Percentiles rank a stretch among this genome's conserved stretches.
Conservation (phyloP, 2,888 invertebrate species). For the Salpingus planirostris region DNA sequence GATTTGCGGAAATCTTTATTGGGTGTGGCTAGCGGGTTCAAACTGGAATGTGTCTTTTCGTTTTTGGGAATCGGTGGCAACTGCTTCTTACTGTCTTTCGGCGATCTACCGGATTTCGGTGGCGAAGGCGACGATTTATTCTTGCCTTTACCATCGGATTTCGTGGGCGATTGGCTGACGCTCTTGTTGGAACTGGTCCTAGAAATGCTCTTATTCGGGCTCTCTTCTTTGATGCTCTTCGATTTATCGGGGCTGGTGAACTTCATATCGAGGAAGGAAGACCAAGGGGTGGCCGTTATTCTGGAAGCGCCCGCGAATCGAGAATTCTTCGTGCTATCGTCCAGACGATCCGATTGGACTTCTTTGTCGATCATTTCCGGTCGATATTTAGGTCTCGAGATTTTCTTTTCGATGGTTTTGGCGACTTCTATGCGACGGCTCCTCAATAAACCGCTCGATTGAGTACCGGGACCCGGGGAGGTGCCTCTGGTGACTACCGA, state of each 20-base stretch:
- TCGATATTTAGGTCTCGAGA: conserved; percentile 50
- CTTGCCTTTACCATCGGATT: conserved; percentile 23
- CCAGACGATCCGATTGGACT: conserved; percentile 63
- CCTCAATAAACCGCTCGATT: conserved; percentile 44
- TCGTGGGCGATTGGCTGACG: conserved; percentile 34
- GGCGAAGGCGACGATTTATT: conserved; percentile 23
- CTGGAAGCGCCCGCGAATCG: conserved; percentile 53
- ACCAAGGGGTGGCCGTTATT: conserved; percentile 52
- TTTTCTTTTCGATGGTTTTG: conserved; percentile 60
- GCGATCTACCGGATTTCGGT: conserved; percentile 24
- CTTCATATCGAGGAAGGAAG: conserved; percentile 49
- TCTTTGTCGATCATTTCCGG: conserved; percentile 57
- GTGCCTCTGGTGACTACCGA: conserved; percentile 66
- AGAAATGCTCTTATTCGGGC: conserved; percentile 35
- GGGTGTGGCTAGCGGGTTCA: conserved; percentile 42
- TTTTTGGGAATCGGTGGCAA: conserved; percentile 43
- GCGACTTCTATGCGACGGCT: conserved; percentile 64
- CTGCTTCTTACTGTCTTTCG: conserved; percentile 28
- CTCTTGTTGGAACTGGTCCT: conserved; percentile 42
- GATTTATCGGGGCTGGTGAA: conserved; percentile 39
- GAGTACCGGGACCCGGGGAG: conserved; percentile 64
- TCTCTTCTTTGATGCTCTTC: conserved; percentile 38
- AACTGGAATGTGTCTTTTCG: conserved; percentile 36
- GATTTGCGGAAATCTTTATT: conserved; percentile 71
- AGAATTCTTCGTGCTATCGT: conserved; percentile 58